Base-by-base conservation (phyloP, 1,140 invertebrate species). In the Drosophila santomea region DNA sequence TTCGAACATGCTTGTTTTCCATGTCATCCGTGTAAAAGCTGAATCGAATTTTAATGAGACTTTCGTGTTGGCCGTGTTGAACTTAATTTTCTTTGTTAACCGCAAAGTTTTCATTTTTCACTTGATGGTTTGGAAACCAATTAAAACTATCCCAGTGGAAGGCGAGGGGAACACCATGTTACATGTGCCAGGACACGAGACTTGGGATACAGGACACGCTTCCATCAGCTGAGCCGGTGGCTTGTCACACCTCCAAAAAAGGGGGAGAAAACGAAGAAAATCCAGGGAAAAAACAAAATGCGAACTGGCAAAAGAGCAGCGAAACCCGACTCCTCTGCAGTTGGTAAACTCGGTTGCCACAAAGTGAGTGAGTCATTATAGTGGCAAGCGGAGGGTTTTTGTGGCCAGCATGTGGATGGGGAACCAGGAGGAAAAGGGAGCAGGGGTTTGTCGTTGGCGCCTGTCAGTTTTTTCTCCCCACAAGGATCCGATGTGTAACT, bases 291-390 rank as follows among this genome's bases (percentile, higher is more conserved):
- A 50, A 32, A 8, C 25, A 32, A 50, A 50, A 50, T 32, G 25
- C 25, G 25, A 50, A 15, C 45, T 10, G 45, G 36, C 14, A 64
- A 41, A 32, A 50, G 52, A 58, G 50, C 68, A 58, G n/a, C 44
- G 68, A 58, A 72, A 72, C 68, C 52, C 52, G 62, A 67, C 43
- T 54, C 60, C 61, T 45, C 47, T 66, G 47, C 60, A 64, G 45
- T 51, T 68, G 64, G 60, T 66, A 66, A 69, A 71, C 67, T 48
- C 20, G 12, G 43, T 35, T 48, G 67, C 67, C 67, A 23, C 66
- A 58, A 52, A 50, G 68, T 71, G 67, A 71, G 67, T 71, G 68
- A 72, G 68, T 72, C 68, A 72, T 72, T 71, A 71, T 48, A 52
- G 67, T 71, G 64, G 43, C 67, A 71, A 57, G 32, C 36, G 43